Evolutionary conservation across 2,888 invertebrate species (phyloP), one percentile per base, ranked within the genome.

Genomic region (Apoda limacodes): DNA sequence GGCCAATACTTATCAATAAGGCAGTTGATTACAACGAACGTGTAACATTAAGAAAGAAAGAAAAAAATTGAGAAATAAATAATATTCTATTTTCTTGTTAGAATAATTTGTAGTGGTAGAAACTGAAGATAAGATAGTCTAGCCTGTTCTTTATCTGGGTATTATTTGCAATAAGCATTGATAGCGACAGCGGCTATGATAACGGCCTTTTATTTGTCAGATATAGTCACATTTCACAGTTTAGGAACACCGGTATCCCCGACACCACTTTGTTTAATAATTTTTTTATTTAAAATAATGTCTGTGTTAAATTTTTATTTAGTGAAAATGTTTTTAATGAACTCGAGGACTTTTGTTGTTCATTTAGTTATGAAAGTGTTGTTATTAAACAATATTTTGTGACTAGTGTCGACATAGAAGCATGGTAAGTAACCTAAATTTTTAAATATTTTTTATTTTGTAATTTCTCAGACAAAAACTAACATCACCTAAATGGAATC

Each of bases 401-500:
- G 78, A 76, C 62, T 43, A 52, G 51, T 35, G 41, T 43, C 35
- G 44, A 45, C 43, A 43, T 40, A 35, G 44, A 52, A 59, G 55
- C 50, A 60, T 67, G 75, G 78, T 78, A 49, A 74, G 75, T 14
- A 12, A 22, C 26, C 30, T 39, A 37, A 25, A 33, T 40, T 37
- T 45, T 30, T 43, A 35, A 40, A 17, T 40, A 46, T 48, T 38
- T 43, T 53, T 41, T 46, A 41, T 55, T 47, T 38, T 45, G 46
- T n/a, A n/a, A n/a, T 40, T 85, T 87, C 67, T 59, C 85, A 96
- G 95, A 85, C 98, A 98, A 84, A 98, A 98, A 83, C 82, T 99
- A 75, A 98, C 98, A 37, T 99, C 98, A 43, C 99, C 99, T 42
- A 98, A 98, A 87, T 99, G 99, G 99, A 99, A 99, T 82, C 90